These are phyloP conservation scores for Oophaga sylvatica DNA, from an alignment of 2,797 vertebrate genomes.

Conservation along the genomic window DNA sequence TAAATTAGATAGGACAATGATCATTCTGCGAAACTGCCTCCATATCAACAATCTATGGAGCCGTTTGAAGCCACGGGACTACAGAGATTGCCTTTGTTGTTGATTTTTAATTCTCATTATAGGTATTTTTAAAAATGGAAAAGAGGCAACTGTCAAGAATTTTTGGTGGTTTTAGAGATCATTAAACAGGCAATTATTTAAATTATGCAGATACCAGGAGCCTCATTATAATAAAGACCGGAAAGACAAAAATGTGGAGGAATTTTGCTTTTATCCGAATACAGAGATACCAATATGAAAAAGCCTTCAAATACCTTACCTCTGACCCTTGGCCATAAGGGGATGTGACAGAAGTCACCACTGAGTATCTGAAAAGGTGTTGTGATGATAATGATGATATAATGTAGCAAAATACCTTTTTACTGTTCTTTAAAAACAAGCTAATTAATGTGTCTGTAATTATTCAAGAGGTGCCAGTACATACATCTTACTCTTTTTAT, in stretches of 20 bases:
- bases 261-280: background rate
- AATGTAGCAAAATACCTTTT: too few relatives aligned
- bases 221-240: background rate
- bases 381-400: background rate
- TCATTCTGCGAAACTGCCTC: background rate
- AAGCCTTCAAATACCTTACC: background rate
- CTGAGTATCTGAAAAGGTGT: background rate
- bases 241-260: background rate
- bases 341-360: background rate
- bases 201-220: background rate
- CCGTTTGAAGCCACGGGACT: background rate
- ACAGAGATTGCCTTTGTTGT: background rate
- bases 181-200: conserved; percentile 14
- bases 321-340: background rate
- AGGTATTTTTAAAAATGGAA: background rate
- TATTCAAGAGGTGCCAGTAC: too few relatives aligned
- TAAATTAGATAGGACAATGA: background rate
- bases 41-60: background rate
- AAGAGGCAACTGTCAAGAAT: background rate
- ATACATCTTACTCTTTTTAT: too few relatives aligned
- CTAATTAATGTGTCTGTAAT: too few relatives aligned
- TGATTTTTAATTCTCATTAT: background rate
- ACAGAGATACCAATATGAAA: background rate
- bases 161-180: background rate
- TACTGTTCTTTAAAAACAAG: too few relatives aligned